Percentiles rank a stretch among this genome's conserved stretches.
phyloP scores from a whole-genome alignment of 2,888 invertebrate species.

The Philereme vetulata region DNA sequence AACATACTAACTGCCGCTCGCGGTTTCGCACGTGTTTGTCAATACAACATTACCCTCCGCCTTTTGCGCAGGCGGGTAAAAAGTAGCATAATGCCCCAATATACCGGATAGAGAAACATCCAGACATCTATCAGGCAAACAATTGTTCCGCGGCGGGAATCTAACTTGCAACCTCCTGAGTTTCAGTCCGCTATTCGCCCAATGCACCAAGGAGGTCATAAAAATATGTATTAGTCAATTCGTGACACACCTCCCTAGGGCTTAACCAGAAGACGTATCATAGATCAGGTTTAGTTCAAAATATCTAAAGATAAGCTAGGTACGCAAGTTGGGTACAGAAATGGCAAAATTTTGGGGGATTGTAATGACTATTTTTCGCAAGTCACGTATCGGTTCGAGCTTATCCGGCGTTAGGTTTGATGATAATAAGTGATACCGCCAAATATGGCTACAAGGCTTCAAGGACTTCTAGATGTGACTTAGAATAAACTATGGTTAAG shows the following conservation, averaged over 20 bases:
- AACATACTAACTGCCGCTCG: too few species aligned
- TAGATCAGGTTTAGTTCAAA: constrained; percentile 24
- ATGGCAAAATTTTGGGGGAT: constrained; percentile 57
- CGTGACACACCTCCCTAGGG: background rate
- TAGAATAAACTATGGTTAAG: background rate
- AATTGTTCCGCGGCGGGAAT: too few species aligned
- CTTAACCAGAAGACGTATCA: constrained; percentile 2
- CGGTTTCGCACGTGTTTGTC: too few species aligned
- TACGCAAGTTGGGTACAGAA: constrained; percentile 51
- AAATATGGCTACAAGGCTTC: constrained; percentile 56
- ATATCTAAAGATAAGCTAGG: constrained; percentile 27
- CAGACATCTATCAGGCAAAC: too few species aligned
- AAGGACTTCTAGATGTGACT: constrained; percentile 47
- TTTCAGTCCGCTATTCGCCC: too few species aligned
- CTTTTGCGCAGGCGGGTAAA: too few species aligned
- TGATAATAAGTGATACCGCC: constrained; percentile 80
- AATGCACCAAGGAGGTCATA: too few species aligned
- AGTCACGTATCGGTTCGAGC: constrained; percentile 76
- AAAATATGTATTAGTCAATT: too few species aligned
- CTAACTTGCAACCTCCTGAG: too few species aligned
- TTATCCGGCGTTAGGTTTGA: constrained; percentile 79
- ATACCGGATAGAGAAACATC: too few species aligned
- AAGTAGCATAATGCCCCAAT: too few species aligned
- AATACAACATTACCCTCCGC: too few species aligned
- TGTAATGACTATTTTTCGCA: constrained; percentile 75